Percentiles rank a stretch among this genome's conserved stretches.
Conservation (phyloP, 2,113 vertebrate species). For the Corydoras maculifer region DNA sequence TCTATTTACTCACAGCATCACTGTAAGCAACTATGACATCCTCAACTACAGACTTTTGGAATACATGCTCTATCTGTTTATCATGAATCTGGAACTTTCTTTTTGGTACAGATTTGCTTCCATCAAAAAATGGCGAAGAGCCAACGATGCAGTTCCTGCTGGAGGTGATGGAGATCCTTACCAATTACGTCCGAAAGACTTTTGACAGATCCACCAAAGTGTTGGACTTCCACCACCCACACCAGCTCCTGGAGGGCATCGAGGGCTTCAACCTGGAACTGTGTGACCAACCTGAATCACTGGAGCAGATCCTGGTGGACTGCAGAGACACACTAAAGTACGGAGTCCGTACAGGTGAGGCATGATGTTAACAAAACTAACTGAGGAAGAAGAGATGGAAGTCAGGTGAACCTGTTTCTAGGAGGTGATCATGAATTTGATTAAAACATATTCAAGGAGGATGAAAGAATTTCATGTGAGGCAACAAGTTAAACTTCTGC, state of each 20-base stretch:
- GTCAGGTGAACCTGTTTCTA: constrained; percentile 12
- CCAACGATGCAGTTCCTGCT: constrained; percentile 90
- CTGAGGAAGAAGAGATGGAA: too few relatives aligned
- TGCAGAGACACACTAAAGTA: constrained; percentile 97
- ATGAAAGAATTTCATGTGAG: too few relatives aligned
- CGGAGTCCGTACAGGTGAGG: constrained; percentile 88
- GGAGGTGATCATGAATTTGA: too few relatives aligned
- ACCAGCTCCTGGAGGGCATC: constrained; percentile 95
- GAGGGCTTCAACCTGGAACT: constrained; percentile 98
- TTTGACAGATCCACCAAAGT: constrained; percentile 98
- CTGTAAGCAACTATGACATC: too few relatives aligned
- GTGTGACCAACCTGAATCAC: constrained; percentile 92
- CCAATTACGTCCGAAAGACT: constrained; percentile 91
- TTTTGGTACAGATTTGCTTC: constrained; percentile 78
- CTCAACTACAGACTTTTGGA: too few relatives aligned
- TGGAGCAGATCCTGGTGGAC: constrained; percentile 98
- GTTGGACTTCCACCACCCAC: constrained; percentile 95
- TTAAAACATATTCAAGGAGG: too few relatives aligned
- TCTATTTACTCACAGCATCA: too few relatives aligned
- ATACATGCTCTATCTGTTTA: too few relatives aligned
- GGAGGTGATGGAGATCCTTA: constrained; percentile 93
- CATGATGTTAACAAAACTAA: too few relatives aligned
- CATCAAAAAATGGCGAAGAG: constrained; percentile 95
- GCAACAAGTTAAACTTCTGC: too few relatives aligned
- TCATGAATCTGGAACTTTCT: not conserved